Base-by-base conservation (phyloP, 1,140 invertebrate species). In the Drosophila murphyi region DNA sequence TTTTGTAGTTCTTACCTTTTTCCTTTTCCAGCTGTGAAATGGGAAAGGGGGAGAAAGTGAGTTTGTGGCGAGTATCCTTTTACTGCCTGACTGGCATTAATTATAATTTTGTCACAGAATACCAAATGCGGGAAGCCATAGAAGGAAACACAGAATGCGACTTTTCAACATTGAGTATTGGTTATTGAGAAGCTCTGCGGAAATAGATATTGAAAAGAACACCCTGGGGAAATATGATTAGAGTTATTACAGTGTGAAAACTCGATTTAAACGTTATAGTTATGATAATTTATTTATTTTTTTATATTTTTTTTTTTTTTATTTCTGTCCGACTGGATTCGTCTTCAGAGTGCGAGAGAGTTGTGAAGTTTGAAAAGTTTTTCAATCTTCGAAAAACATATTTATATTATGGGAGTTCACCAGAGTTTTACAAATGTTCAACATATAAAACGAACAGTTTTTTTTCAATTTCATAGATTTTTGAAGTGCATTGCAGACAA, bases 1-100 rank as follows among this genome's bases (percentile, higher is more conserved):
- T 31, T 69, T 72, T 72, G 60, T 61, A 50, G 56, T 43, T 43
- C 7, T 43, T 65, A 81, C 76, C 80, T 80, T 65, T 71, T 34
- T 28, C 60, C 32, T 64, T 64, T 61, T 56, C 35, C n/a, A 7
- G 34, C 57, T 28, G 28, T 12, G 20, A 29, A 51, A 47, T 43
- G 71, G 62, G 65, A n/a, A 47, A 47, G 47, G 71, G 62, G 67
- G 10, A 31, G 61, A 63, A 62, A 76, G 37, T 34, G 6, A 45
- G 12, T 20, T 1, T 20, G 20, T 20, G 45, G 5, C 29, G 47
- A 43, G 50, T 82, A 83, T 83, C 76, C 80, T 55, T 80, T 83
- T 83, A 76, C 80, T 57, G 68, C 28, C 57, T 70, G 41, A 39
- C 61, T 43, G 60, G 20, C 55, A 51, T 61, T 61, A 74, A 51